These are phyloP conservation scores for Yponomeuta plumbellus DNA, from an alignment of 2,888 invertebrate species.

Conservation along the genomic window DNA sequence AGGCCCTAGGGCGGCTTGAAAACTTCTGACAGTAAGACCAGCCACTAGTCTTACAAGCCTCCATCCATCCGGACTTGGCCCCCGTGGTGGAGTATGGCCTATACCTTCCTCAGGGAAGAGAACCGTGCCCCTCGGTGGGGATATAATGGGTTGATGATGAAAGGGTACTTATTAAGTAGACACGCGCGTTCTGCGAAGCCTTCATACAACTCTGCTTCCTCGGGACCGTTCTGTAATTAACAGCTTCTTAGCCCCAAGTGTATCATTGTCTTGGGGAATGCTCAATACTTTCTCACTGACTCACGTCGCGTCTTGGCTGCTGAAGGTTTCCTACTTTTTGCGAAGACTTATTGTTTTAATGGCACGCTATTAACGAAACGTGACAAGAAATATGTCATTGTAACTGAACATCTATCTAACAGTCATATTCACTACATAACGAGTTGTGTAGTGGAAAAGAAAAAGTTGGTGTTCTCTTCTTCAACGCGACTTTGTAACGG, in stretches of 20 bases:
- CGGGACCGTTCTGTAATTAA: conserved; percentile 35
- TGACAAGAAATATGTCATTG: conserved; percentile 6
- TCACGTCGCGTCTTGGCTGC: conserved; percentile 28
- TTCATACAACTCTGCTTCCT: conserved; percentile 13
- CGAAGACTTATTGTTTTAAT: conserved; percentile 2
- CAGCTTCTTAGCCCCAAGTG: conserved; percentile 29
- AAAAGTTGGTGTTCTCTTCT: neutral
- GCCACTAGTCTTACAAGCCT: no score
- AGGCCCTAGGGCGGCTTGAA: no score
- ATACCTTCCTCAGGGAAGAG: no score
- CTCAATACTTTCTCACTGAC: conserved; percentile 45
- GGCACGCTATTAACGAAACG: conserved; percentile 1
- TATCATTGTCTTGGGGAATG: conserved; percentile 34
- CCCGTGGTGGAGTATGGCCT: no score
- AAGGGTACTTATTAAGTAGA: neutral
- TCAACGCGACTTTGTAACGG: neutral
- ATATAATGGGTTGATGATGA: no score
- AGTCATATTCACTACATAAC: no score
- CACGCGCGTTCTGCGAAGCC: neutral
- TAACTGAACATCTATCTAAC: neutral
- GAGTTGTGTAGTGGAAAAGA: neutral
- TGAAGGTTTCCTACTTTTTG: conserved; percentile 11
- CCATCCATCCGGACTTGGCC: no score
- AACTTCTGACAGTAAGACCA: no score
- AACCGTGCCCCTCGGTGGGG: no score